Evolutionary conservation across 2,888 invertebrate genomes (phyloP).

Genomic region (Plutella xylostella): DNA sequence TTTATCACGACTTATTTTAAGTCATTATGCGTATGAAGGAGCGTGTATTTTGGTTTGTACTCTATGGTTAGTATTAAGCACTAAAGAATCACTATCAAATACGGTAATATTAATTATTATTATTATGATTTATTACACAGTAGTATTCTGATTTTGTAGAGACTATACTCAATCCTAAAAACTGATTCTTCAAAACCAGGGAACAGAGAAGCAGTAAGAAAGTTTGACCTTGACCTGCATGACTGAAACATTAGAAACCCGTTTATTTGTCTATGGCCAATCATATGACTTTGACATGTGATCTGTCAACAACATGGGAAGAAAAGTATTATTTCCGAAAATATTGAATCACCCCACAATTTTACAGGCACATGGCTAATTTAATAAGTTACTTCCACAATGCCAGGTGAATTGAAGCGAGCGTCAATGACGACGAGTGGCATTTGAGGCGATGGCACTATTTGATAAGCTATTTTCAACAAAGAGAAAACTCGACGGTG

Average conservation of each 20-base stretch:
- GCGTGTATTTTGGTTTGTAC: no score
- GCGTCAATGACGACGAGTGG: constrained; percentile 21
- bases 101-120: no score
- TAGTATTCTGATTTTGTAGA: no score
- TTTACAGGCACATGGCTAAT: neutral
- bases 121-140: no score
- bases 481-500: constrained; percentile 67
- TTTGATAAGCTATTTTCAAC: constrained; percentile 78
- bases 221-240: constrained; percentile 21
- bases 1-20: no score
- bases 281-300: constrained; percentile 57
- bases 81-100: no score
- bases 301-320: constrained; percentile 5
- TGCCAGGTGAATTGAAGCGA: neutral
- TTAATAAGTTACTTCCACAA: neutral
- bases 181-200: neutral
- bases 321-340: constrained; percentile 12
- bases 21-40: no score
- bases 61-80: no score
- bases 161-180: no score
- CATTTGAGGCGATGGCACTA: constrained; percentile 75
- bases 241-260: constrained; percentile 19
- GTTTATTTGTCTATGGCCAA: constrained; percentile 42
- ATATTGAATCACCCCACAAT: neutral
- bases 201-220: neutral